Evolutionary conservation across 2,113 vertebrate species (phyloP).

Genomic region (Pelodiscus sinensis): DNA sequence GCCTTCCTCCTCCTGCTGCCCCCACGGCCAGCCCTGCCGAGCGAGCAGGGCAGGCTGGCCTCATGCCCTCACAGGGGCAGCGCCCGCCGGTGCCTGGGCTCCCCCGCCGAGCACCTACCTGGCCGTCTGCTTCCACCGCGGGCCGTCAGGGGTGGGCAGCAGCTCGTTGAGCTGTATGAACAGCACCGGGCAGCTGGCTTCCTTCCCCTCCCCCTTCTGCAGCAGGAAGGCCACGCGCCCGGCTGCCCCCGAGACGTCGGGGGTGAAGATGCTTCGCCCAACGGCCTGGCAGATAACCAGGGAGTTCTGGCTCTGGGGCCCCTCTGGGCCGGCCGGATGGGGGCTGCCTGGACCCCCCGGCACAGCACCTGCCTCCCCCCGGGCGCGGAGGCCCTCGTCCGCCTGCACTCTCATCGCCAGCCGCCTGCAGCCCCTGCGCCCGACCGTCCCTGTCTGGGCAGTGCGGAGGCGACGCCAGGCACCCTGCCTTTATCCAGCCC

Average conservation of each 20-base stretch:
- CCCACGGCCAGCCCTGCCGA: background rate
- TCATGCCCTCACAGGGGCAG: background rate
- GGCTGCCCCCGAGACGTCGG: background rate
- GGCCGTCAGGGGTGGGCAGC: slow-evolving; percentile 51
- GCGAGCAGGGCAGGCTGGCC: background rate
- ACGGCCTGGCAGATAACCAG: slow-evolving; percentile 22
- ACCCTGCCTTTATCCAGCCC: slow-evolving; percentile 45
- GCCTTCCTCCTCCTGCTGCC: background rate
- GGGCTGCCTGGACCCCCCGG: background rate
- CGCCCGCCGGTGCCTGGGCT: background rate
- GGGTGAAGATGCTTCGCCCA: slow-evolving; percentile 51
- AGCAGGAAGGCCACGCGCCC: background rate
- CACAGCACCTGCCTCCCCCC: background rate
- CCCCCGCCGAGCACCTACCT: slow-evolving; percentile 66
- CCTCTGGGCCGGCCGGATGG: background rate
- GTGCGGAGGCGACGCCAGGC: background rate
- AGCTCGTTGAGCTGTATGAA: slow-evolving; percentile 85
- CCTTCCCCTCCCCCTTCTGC: background rate
- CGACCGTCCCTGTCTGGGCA: background rate
- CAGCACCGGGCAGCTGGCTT: slow-evolving; percentile 34
- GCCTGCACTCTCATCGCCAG: background rate
- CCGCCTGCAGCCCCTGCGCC: background rate
- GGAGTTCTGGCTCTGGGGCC: background rate
- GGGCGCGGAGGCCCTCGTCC: background rate
- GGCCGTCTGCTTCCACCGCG: slow-evolving; percentile 79